Base-by-base conservation (phyloP, 1,140 invertebrate species). In the Ericerus pela region DNA sequence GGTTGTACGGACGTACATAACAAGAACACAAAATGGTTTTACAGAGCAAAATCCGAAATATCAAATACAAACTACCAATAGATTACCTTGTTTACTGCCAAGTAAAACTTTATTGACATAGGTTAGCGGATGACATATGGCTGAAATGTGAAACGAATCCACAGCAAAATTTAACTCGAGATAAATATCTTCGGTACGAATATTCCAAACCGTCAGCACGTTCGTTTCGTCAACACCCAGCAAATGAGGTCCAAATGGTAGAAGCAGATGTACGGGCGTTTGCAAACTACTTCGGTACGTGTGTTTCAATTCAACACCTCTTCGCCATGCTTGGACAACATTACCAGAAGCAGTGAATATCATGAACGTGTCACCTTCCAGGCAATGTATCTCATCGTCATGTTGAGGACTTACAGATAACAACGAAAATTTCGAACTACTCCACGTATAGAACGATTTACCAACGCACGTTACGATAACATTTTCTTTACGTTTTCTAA, bases 91-190 rank as follows among this genome's bases (percentile, higher is more conserved):
- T 53, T 81, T 74, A 62, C 89, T 94, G 12, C 85, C 94, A 47
- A 98, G 69, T n/a, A 98, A 67, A 47, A 97, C 78, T 73, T 97
- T 98, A 67, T 98, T 96, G 1, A 93, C 68, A 66, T 97, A 98
- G 0, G 93, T 93, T 41, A 75, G 80, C 1, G 93, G 94, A 75
- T 98, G 94, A 47, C 84, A 72, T 1, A 95, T 59, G 0, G 83
- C 73, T 0, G 84, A 81, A 11, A 96, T 81, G 63, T 80, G 72
- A 67, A 96, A 95, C 14, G 69, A 68, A 0, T 76, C 67, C n/a
- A 75, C 72, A 59, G 79, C 75, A 66, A 93, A 92, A n/a, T 70
- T 73, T 0, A 86, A 65, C 61, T 86, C 80, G 22, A 81, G 62
- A 62, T 79, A 73, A 14, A 80, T 63, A 51, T 78, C 76, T 68